Evolutionary conservation across 1,140 invertebrate genomes (phyloP).

Genomic region (Cyclargus thomasi): DNA sequence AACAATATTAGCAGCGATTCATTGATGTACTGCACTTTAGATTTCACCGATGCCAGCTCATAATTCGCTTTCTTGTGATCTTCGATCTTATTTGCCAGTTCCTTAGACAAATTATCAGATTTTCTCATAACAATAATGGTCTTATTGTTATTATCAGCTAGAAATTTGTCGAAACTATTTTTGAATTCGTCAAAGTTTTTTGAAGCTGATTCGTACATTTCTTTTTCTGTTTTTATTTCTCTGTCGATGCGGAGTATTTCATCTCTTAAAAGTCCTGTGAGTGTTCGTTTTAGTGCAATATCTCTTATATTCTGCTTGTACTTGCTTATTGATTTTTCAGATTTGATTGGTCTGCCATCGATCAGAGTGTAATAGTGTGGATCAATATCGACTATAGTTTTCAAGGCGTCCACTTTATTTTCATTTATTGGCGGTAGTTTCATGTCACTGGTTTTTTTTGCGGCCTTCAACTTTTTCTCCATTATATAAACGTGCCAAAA

Average conservation of each 20-base stretch:
- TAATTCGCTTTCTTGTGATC: constrained; percentile 70
- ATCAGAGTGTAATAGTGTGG: constrained; percentile 78
- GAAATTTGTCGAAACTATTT: constrained; percentile 78
- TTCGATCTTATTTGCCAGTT: constrained; percentile 70
- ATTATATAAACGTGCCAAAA: constrained; percentile 6
- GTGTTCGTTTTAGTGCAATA: constrained; percentile 73
- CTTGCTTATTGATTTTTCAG: constrained; percentile 70
- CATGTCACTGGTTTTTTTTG: constrained; percentile 40
- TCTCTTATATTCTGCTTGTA: constrained; percentile 77
- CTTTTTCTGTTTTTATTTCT: constrained; percentile 77
- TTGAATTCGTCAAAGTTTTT: constrained; percentile 76
- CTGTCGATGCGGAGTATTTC: constrained; percentile 77
- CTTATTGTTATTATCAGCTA: constrained; percentile 77
- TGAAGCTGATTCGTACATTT: constrained; percentile 73
- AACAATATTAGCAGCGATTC: constrained; percentile 78
- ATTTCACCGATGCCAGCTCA: constrained; percentile 70
- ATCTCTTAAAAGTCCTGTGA: constrained; percentile 76
- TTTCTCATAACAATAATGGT: constrained; percentile 76
- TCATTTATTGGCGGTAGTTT: constrained; percentile 53
- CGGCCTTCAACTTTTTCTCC: constrained; percentile 37
- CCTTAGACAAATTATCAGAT: constrained; percentile 69
- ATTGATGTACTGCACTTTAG: constrained; percentile 77
- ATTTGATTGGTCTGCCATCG: constrained; percentile 72
- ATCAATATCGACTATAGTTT: constrained; percentile 77
- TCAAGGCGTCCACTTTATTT: constrained; percentile 37